phyloP scores from a whole-genome alignment of 2,113 vertebrate species.

The Upupa epops region DNA sequence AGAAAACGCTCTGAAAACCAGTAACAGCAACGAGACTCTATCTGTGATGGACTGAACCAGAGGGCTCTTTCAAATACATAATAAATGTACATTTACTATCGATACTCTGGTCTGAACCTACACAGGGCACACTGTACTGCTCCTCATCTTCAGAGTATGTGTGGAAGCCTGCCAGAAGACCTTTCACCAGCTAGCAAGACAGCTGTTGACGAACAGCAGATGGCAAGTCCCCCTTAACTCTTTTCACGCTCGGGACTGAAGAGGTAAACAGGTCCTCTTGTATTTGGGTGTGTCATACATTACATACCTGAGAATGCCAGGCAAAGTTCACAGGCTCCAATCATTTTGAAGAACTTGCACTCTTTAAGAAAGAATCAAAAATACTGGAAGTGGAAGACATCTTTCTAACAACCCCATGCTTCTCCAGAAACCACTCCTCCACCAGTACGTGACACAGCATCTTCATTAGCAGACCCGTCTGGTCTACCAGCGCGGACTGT shows the following conservation, averaged over 20 bases:
- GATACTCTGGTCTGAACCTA: not conserved
- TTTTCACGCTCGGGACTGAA: not conserved
- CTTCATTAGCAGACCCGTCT: not conserved
- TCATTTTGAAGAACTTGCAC: not conserved
- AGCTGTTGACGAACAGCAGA: slow-evolving; percentile 2
- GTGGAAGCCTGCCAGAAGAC: slow-evolving; percentile 21
- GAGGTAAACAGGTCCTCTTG: not conserved
- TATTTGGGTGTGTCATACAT: not conserved
- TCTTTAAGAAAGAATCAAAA: not conserved
- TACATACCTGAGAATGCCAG: not conserved
- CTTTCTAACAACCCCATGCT: not conserved
- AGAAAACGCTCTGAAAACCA: not conserved
- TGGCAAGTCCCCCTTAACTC: not conserved
- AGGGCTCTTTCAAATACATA: not conserved
- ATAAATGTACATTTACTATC: not conserved
- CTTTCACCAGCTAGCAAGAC: not conserved
- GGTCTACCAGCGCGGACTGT: not conserved
- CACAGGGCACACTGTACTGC: not conserved
- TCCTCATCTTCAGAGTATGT: not conserved
- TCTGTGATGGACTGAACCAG: not conserved
- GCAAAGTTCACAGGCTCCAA: not conserved
- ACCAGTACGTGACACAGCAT: not conserved
- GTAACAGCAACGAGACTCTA: not conserved
- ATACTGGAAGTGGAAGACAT: not conserved
- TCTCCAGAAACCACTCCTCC: not conserved